Evolutionary conservation across 2,888 invertebrate species (phyloP).

Genomic region (Megalurothrips usitatus): DNA sequence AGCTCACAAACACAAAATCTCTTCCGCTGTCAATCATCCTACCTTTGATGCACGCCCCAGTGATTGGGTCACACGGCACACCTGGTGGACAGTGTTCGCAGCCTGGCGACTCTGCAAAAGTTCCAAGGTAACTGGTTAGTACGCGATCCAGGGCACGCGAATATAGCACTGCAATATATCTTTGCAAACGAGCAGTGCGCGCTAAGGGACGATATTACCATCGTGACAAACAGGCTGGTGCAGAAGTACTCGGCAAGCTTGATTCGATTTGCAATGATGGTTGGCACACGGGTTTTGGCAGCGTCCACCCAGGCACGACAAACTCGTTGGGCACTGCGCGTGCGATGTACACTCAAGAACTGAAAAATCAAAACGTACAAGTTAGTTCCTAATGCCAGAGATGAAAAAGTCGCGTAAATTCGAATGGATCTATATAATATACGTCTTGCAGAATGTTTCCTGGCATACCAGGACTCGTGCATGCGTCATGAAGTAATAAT

Average conservation of each 20-base stretch:
- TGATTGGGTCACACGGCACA: conserved; percentile 69
- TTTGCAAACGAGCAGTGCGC: conserved; percentile 30
- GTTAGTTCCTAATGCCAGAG: conserved; percentile 32
- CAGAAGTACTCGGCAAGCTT: conserved; percentile 76
- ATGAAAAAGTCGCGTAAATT: background rate
- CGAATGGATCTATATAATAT: background rate
- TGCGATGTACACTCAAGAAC: conserved; percentile 76
- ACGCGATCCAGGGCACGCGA: too few species aligned
- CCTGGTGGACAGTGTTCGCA: conserved; percentile 77
- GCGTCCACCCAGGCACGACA: conserved; percentile 72
- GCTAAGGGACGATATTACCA: conserved; percentile 49
- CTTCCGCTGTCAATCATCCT: conserved; percentile 40
- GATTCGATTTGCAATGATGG: conserved; percentile 68
- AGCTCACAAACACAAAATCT: background rate
- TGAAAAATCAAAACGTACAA: conserved; percentile 44
- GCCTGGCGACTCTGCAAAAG: conserved; percentile 44
- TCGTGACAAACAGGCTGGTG: conserved; percentile 80
- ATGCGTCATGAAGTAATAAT: too few species aligned
- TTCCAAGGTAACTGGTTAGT: too few species aligned
- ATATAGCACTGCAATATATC: too few species aligned
- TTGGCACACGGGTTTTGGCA: conserved; percentile 78
- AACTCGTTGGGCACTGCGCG: conserved; percentile 69
- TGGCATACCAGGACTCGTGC: too few species aligned
- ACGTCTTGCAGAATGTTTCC: too few species aligned
- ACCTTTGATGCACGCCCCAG: conserved; percentile 82